A percentile compares a stretch with the other conserved stretches of the same genome.
Conservation (phyloP, 1,140 invertebrate species). For the Camponotus pennsylvanicus region DNA sequence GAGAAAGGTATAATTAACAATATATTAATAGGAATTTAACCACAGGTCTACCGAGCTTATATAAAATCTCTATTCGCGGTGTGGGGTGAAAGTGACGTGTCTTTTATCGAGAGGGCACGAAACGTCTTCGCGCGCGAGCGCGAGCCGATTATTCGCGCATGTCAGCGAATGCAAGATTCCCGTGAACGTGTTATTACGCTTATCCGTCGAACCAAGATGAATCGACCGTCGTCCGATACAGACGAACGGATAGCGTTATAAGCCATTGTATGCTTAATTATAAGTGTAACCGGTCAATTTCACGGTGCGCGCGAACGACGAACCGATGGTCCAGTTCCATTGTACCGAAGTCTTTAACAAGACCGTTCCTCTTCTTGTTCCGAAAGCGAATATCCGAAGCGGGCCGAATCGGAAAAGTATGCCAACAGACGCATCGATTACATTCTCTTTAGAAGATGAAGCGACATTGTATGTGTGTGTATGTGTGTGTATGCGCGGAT, state of each 20-base stretch:
- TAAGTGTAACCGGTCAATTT: constrained; percentile 68
- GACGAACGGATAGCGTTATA: constrained; percentile 52
- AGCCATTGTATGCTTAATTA: constrained; percentile 74
- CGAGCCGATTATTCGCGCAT: constrained; percentile 49
- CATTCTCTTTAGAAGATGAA: constrained; percentile 7
- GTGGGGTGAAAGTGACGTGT: constrained; percentile 21
- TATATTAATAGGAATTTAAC: background rate
- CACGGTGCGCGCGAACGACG: constrained; percentile 47
- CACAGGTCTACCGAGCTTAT: background rate
- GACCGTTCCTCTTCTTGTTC: constrained; percentile 36
- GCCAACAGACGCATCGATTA: constrained; percentile 63
- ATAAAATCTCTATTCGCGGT: constrained; percentile 7
- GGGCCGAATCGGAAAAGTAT: constrained; percentile 56
- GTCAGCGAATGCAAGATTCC: constrained; percentile 58
- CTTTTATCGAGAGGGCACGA: background rate
- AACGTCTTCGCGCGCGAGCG: background rate
- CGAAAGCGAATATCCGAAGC: constrained; percentile 54
- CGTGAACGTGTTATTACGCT: constrained; percentile 57
- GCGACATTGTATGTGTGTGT: background rate
- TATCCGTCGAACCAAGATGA: constrained; percentile 56
- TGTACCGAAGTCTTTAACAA: constrained; percentile 50
- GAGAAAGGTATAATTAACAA: constrained; percentile 9
- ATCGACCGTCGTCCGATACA: background rate
- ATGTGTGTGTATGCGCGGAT: constrained; percentile 28
- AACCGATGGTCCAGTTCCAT: constrained; percentile 48